phyloP scores from a whole-genome alignment of 92 coral and sea anemone genomes.

The Chrysogorgia sp. region DNA sequence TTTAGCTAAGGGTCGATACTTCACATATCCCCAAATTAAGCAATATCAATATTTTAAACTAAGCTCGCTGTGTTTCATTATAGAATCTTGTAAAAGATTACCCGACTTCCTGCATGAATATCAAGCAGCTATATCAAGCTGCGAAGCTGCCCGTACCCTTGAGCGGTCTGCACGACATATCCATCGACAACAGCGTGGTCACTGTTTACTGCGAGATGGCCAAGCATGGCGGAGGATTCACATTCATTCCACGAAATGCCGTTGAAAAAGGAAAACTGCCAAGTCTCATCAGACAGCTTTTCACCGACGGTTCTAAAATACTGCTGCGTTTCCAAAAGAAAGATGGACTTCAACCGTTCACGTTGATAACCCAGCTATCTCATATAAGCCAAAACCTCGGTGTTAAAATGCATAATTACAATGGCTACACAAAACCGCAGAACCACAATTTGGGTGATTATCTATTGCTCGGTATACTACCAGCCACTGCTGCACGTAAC shows the following conservation, averaged over 20 bases:
- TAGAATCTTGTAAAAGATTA: not conserved
- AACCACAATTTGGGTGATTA: conserved; percentile 21
- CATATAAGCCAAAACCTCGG: conserved; percentile 11
- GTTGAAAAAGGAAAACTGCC: conserved; percentile 9
- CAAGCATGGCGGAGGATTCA: conserved; percentile 62
- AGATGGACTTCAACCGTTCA: conserved; percentile 35
- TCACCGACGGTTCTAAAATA: conserved; percentile 50
- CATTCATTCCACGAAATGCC: conserved; percentile 56
- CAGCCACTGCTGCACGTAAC: not conserved
- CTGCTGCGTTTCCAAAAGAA: conserved; percentile 48
- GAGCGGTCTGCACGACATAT: conserved; percentile 56
- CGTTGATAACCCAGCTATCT: conserved; percentile 13
- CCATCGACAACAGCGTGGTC: not conserved
- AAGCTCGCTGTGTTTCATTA: too few species aligned
- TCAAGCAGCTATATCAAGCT: too few species aligned
- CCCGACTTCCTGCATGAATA: conserved; percentile 23
- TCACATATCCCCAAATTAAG: too few species aligned
- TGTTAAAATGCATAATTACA: conserved; percentile 36
- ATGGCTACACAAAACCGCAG: conserved; percentile 53
- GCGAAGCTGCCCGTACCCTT: conserved; percentile 5
- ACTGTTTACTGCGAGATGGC: conserved; percentile 65
- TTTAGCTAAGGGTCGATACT: too few species aligned
- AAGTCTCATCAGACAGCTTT: conserved; percentile 32
- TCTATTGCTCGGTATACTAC: conserved; percentile 48
- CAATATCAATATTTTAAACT: too few species aligned